Evolutionary conservation across 2,113 vertebrate species (phyloP), one percentile per base, ranked within the genome.

Genomic region (Ranitomeya variabilis): DNA sequence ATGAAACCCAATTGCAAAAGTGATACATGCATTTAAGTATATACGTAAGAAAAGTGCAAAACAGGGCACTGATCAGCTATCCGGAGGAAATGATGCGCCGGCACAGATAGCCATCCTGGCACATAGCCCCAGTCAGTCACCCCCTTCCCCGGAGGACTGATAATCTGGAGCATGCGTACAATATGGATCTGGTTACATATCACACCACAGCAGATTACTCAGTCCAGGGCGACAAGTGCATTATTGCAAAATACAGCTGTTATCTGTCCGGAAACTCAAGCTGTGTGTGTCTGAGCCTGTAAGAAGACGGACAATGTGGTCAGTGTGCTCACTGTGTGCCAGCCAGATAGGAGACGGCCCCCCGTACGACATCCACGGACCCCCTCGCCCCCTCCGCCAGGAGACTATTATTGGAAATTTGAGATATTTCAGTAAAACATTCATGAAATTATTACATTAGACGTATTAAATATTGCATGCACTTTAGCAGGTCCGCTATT

Each of bases 191-290:
- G 74, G 57, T 66, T 78, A 89, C 66, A 62, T 52, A 82, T 76
- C 51, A 37, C 12, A 78, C 7, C 6, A 85, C 76, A 88, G 73
- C 69, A 8, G 45, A 57, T 81, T 87, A 89, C 26, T 86, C 87
- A 85, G 31, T 18, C 2, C 19, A 16, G 8, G 16, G 64, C 55
- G 45, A 57, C 62, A 74, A 87, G 54, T 7, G 26, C 54, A 85
- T 71, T 78, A 82, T 71, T 81, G 80, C 76, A 86, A 86, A 88
- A 76, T 69, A 86, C 87, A 54, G n/a, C 59, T 51, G 59, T 80
- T 82, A 87, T 87, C 86, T 55, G 78, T 14, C 16, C 64, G 78
- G 86, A 81, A 87, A 81, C 23, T 26, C 19, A n/a, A 81, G 79
- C 86, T 57, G 66, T 51, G 77, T 14, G 67, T 52, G 67, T 82